Evolutionary conservation across 2,888 invertebrate genomes (phyloP).

Genomic region (Odontocolon sp.): DNA sequence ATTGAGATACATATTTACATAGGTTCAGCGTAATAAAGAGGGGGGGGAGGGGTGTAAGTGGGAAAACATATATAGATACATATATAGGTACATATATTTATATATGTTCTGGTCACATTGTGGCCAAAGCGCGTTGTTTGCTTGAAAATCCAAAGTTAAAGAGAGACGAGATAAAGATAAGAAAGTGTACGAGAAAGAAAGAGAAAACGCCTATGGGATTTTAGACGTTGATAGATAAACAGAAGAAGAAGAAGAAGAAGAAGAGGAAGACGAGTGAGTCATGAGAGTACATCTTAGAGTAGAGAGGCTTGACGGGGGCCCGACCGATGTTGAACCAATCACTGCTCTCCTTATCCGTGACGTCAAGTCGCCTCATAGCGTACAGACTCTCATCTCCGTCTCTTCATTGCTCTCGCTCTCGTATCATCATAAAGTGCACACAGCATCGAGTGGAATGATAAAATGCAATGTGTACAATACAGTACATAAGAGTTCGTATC

Average conservation of each 20-base stretch:
- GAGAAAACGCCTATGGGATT: conserved; percentile 8
- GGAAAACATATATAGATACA: neutral
- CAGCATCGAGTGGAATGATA: no score
- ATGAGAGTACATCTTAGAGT: neutral
- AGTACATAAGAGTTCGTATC: neutral
- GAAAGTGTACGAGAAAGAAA: conserved; percentile 7
- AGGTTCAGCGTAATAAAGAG: no score
- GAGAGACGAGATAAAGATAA: conserved; percentile 24
- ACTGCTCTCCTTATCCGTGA: conserved; percentile 61
- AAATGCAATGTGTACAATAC: conserved; percentile 15
- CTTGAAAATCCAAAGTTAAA: neutral
- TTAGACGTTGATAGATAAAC: conserved; percentile 31
- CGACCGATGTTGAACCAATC: conserved; percentile 71
- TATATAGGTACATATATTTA: neutral
- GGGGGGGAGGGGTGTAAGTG: no score
- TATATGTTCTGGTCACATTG: conserved; percentile 20
- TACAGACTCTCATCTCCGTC: conserved; percentile 28
- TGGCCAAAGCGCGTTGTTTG: conserved; percentile 18
- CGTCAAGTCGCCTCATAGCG: conserved; percentile 68
- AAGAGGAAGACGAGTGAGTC: conserved; percentile 15
- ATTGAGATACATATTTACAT: no score
- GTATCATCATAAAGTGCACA: no score
- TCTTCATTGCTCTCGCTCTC: conserved; percentile 17
- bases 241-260: conserved; percentile 3
- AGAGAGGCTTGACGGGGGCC: conserved; percentile 73